phyloP scores from a whole-genome alignment of 2,888 invertebrate species.

The Andrena flavipes region DNA sequence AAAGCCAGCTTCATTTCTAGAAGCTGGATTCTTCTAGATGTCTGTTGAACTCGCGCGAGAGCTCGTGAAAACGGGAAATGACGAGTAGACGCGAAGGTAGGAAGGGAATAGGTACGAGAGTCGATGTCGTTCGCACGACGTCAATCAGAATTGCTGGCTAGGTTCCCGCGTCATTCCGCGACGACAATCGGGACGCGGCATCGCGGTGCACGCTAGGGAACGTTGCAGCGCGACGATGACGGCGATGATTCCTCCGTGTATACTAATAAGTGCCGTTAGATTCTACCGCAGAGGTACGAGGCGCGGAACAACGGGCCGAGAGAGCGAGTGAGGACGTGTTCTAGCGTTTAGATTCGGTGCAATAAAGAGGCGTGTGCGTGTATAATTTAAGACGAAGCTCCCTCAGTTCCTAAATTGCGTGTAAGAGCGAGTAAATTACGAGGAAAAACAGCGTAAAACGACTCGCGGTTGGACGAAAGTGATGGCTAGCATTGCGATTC shows the following conservation, averaged over 20 bases:
- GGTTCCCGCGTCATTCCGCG: conserved; percentile 27
- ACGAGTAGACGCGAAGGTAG: neutral
- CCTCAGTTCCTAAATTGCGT: conserved; percentile 75
- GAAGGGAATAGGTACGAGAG: conserved; percentile 18
- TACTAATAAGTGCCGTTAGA: conserved; percentile 70
- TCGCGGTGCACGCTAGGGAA: conserved; percentile 27
- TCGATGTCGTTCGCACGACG: conserved; percentile 46
- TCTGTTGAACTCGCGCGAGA: neutral
- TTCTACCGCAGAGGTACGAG: conserved; percentile 57
- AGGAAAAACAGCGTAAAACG: conserved; percentile 65
- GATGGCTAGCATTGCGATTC: conserved; percentile 19
- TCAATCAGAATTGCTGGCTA: conserved; percentile 38
- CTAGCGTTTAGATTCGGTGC: conserved; percentile 76
- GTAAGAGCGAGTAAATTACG: conserved; percentile 47
- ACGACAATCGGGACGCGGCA: conserved; percentile 28
- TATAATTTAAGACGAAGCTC: conserved; percentile 69
- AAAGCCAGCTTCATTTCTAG: neutral
- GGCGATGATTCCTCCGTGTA: conserved; percentile 49
- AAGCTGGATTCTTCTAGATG: neutral
- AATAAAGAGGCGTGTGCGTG: conserved; percentile 71
- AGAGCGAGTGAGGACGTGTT: conserved; percentile 26
- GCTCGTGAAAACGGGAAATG: neutral
- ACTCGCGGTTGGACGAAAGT: conserved; percentile 37
- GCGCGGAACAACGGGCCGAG: conserved; percentile 43
- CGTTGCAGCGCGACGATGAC: conserved; percentile 34